Evolutionary conservation across 1,140 invertebrate species (phyloP), one percentile per base, ranked within the genome.

Genomic region (Ips typographus): DNA sequence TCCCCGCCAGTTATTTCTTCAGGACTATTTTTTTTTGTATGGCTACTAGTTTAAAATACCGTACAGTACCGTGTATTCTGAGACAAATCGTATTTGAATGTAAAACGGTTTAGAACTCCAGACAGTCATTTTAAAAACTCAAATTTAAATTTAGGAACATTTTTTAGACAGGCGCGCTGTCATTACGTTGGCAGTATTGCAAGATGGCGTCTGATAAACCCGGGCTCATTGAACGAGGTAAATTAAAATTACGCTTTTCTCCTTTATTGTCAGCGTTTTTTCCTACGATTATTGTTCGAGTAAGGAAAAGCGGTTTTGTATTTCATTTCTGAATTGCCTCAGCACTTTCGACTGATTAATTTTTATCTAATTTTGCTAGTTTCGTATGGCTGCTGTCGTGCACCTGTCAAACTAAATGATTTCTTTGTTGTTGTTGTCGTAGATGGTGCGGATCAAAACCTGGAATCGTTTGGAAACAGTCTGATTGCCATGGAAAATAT

Each of bases 401-500:
- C 37, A 71, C n/a, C 69, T 65, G 69, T 71, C 69, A 71, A 71
- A 71, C 5, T 51, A 60, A 76, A 0, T 49, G 47, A 49, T 22
- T 78, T 40, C 37, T 75, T 76, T 72, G 56, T 57, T 43, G 59
- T n/a, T 22, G 22, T 22, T 22, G 22, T 76, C 76, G 55, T 47
- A 82, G 80, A 81, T 53, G 61, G 62, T 60, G 69, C 73, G 8
- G 70, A 73, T 55, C 49, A 74, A 55, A 73, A 75, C 56, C 76
- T 86, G 77, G 81, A 82, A 71, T 84, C 83, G 58, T 79, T 88
- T 68, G 89, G 90, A 77, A 86, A 89, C 77, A 90, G 85, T 79
- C 82, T 94, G 51, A 83, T 92, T 69, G 95, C 93, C 74, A 84
- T 91, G 77, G 95, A 97, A 83, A 95, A 92, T 77, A 82, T 98